A percentile compares a stretch with the other conserved stretches of the same genome.
Conservation (phyloP, 2,797 vertebrate genomes). For the Gastrophryne carolinensis region DNA sequence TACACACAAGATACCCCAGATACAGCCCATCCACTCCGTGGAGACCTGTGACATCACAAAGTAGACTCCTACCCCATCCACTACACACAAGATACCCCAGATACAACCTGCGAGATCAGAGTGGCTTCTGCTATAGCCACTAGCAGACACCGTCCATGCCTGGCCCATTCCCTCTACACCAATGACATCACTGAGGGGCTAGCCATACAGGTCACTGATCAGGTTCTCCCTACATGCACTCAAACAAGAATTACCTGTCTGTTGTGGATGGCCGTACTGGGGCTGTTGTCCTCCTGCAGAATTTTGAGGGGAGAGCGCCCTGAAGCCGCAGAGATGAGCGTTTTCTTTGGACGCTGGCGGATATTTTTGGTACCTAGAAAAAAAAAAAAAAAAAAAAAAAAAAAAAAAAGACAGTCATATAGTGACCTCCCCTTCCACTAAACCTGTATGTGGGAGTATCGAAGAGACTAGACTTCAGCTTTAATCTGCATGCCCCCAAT, state of each 20-base stretch:
- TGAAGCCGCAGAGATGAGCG: slow-evolving; percentile 41
- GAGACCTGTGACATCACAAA: too few relatives aligned
- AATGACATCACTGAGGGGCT: neutral
- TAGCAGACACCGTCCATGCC: too few relatives aligned
- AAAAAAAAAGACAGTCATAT: neutral
- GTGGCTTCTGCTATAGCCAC: too few relatives aligned
- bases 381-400: neutral
- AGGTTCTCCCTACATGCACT: neutral
- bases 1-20: too few relatives aligned
- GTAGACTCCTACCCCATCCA: too few relatives aligned
- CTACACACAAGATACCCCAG: too few relatives aligned
- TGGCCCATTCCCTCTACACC: too few relatives aligned
- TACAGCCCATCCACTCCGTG: too few relatives aligned
- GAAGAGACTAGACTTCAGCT: too few relatives aligned
- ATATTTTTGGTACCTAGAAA: slow-evolving; percentile 57
- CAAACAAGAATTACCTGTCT: slow-evolving; percentile 62
- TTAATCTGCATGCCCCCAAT: too few relatives aligned
- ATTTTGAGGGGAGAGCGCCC: slow-evolving; percentile 87
- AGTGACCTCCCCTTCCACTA: neutral
- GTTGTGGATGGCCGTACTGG: slow-evolving; percentile 65
- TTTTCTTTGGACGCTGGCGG: slow-evolving; percentile 62
- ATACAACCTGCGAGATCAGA: too few relatives aligned
- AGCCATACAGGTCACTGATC: neutral
- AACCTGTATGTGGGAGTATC: too few relatives aligned
- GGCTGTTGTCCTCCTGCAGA: slow-evolving; percentile 80